These are phyloP conservation scores for Venustaconcha ellipsiformis DNA, from an alignment of 1,140 invertebrate genomes.

Conservation along the genomic window DNA sequence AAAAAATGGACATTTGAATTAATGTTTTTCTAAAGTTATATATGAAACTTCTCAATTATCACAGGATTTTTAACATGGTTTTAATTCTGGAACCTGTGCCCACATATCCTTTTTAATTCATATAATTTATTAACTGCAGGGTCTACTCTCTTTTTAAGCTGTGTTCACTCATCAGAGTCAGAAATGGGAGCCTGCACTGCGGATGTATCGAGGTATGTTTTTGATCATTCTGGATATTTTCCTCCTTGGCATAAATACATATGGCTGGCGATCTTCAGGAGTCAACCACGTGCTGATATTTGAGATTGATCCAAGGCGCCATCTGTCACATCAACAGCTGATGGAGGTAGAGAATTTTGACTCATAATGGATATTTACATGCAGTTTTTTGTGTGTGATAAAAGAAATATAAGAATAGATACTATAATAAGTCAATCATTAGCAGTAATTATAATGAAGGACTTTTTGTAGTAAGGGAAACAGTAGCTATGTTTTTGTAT, in stretches of 20 bases:
- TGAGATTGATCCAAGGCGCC: conserved; percentile 97
- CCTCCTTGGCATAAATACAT: conserved; percentile 95
- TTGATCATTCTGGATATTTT: conserved; percentile 95
- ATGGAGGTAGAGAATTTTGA: conserved; percentile 78
- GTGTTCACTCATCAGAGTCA: conserved; percentile 42
- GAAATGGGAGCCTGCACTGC: conserved; percentile 69
- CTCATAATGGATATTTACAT: neutral
- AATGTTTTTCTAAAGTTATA: neutral
- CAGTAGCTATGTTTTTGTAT: too few relatives aligned
- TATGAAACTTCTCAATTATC: neutral
- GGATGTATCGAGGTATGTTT: conserved; percentile 91
- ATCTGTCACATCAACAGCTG: conserved; percentile 93
- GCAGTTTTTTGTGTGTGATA: too few relatives aligned
- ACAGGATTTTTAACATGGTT: neutral
- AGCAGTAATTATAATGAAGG: too few relatives aligned
- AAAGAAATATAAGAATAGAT: too few relatives aligned
- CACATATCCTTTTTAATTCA: neutral
- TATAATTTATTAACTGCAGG: neutral
- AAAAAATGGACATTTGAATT: too few relatives aligned
- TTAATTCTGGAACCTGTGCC: neutral
- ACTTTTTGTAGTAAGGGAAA: too few relatives aligned
- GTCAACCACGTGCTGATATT: conserved; percentile 99
- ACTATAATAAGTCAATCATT: too few relatives aligned
- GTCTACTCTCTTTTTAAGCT: conserved; percentile 37
- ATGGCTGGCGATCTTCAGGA: conserved; percentile 98